Base-by-base conservation (phyloP, 1,140 invertebrate species). In the Camponotus vicinus region DNA sequence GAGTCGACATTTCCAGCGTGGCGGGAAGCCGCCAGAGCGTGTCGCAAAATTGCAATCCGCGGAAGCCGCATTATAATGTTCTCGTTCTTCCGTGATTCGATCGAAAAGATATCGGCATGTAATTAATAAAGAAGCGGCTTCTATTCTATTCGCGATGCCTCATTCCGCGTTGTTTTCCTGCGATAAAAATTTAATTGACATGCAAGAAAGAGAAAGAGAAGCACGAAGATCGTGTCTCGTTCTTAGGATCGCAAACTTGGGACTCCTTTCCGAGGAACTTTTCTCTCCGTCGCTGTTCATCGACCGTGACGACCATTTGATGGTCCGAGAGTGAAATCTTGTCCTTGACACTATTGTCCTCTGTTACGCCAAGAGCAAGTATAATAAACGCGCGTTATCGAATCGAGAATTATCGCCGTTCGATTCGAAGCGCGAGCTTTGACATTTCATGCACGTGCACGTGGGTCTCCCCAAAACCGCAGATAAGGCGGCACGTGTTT, bases 301-400 rank as follows among this genome's bases (percentile, higher is more conserved):
- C 40, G 63, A 21, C 85, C 86, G 63, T 92, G 85, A 92, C 79
- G 69, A 83, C 64, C 77, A 57, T 75, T 87, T 76, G 76, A 90
- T 55, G 55, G 66, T 82, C 71, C 59, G 87, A 90, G 88, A 90
- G 89, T 86, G 90, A 92, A 89, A 90, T 89, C 88, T 84, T 83
- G 88, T 91, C 91, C 90, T 91, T 92, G 90, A 80, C 91, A 91
- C 59, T 86, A 85, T 89, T 80, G 85, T 89, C 85, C 57, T 89
- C 78, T 69, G 52, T 70, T 49, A 59, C 55, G 32, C 42, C 11
- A 73, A 32, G 32, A 34, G 21, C 87, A 4, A 5, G 45, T 42
- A 4, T n/a, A 45, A 49, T 18, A 59, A 45, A 27, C 45, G 69
- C 27, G 15, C 27, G 15, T 7, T 37, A 32, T 9, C 45, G 45